phyloP scores from a whole-genome alignment of 2,113 vertebrate genomes.

The Seriola dumerili region DNA sequence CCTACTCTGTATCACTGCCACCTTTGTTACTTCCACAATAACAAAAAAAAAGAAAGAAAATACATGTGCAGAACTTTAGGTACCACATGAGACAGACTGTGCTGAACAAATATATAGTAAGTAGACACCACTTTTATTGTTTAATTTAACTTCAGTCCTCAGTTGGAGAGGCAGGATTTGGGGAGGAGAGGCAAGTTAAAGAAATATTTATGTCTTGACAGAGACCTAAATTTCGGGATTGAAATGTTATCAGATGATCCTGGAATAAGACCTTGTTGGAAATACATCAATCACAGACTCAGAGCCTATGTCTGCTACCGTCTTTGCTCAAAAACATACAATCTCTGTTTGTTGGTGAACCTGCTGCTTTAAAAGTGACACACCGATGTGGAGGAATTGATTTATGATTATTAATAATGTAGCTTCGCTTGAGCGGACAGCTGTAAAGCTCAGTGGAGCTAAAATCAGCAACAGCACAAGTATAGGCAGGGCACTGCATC shows the following conservation, averaged over 20 bases:
- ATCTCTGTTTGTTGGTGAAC: not conserved
- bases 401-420: constrained; percentile 46
- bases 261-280: not conserved
- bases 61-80: constrained; percentile 32
- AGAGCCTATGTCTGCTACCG: not conserved
- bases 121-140: not conserved
- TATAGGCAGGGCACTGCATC: constrained; percentile 33
- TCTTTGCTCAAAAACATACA: not conserved
- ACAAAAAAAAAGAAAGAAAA: constrained; percentile 12
- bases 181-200: not conserved
- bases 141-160: not conserved
- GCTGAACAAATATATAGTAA: constrained; percentile 19
- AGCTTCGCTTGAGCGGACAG: constrained; percentile 32
- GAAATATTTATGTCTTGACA: not conserved
- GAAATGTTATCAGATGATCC: not conserved
- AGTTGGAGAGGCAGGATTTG: not conserved
- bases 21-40: constrained; percentile 47
- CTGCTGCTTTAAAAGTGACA: not conserved
- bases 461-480: constrained; percentile 36
- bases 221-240: not conserved
- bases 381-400: not conserved
- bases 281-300: not conserved
- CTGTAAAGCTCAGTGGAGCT: constrained; percentile 31
- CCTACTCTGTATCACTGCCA: constrained; percentile 48
- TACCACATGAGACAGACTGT: constrained; percentile 14